These are phyloP conservation scores for Sarcophaga peregrina DNA, from an alignment of 1,140 invertebrate genomes.

Conservation along the genomic window DNA sequence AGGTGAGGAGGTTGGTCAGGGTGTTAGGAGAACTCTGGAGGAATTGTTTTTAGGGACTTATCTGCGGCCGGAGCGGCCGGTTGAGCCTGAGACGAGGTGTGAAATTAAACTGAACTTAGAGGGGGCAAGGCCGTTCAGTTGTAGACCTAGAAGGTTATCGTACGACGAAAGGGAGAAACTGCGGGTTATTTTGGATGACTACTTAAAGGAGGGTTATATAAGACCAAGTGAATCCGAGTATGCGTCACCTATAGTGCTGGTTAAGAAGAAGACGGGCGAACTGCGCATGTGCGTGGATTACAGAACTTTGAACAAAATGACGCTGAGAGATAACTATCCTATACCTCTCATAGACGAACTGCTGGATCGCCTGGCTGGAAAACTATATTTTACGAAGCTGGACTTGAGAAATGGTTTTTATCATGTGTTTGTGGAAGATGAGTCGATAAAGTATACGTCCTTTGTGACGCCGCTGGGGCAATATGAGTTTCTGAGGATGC, in stretches of 20 bases:
- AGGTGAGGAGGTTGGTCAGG: neutral
- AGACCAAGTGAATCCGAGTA: conserved; percentile 54
- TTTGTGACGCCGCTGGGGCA: conserved; percentile 55
- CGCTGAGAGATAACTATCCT: conserved; percentile 53
- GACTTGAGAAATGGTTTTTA: conserved; percentile 60
- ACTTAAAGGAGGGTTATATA: conserved; percentile 50
- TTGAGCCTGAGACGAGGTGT: conserved; percentile 32
- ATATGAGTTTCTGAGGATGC: no score
- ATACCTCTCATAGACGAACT: conserved; percentile 60
- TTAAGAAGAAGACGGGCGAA: conserved; percentile 53
- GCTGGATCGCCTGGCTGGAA: conserved; percentile 51
- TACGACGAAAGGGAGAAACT: conserved; percentile 50
- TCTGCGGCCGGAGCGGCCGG: neutral
- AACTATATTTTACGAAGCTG: conserved; percentile 54
- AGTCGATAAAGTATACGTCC: conserved; percentile 53
- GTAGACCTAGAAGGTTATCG: conserved; percentile 48
- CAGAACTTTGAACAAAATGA: conserved; percentile 49
- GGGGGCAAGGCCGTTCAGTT: conserved; percentile 47
- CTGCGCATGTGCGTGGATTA: conserved; percentile 53
- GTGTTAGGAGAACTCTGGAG: neutral
- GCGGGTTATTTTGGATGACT: conserved; percentile 51
- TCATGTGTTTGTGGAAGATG: conserved; percentile 54
- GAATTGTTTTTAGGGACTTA: conserved; percentile 34
- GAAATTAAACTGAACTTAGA: conserved; percentile 46
- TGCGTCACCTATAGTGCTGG: conserved; percentile 55